phyloP scores from a whole-genome alignment of 2,797 vertebrate genomes.

The Tragelaphus eurycerus region DNA sequence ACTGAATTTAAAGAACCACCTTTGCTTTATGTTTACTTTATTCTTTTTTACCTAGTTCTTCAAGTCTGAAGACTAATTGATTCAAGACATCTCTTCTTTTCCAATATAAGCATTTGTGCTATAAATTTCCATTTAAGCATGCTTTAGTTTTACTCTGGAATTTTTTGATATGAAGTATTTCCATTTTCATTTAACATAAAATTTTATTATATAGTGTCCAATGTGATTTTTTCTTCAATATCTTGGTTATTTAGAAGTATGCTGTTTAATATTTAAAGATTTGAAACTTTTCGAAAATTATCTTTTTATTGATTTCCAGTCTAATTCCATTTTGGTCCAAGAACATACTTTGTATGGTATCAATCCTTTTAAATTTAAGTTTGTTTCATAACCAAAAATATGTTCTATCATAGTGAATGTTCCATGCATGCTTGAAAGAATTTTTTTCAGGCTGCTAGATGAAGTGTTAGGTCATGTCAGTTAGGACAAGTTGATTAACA shows the following conservation, averaged over 20 bases:
- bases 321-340: not conserved
- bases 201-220: not conserved
- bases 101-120: not conserved
- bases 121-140: not conserved
- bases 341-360: not conserved
- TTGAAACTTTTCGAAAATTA: not conserved
- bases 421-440: not conserved
- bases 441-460: not conserved
- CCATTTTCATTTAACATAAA: not conserved
- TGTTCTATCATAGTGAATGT: not conserved
- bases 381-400: not conserved
- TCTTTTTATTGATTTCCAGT: not conserved
- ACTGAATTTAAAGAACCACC: not conserved
- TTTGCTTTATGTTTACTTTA: not conserved
- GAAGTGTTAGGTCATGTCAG: not conserved
- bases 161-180: not conserved
- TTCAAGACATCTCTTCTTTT: not conserved
- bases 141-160: not conserved
- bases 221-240: not conserved
- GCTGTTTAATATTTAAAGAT: not conserved
- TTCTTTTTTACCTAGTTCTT: not conserved
- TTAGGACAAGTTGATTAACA: not conserved
- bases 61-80: not conserved
- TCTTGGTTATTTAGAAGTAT: not conserved
- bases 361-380: not conserved